Evolutionary conservation across 1,140 invertebrate species (phyloP).

Genomic region (Teleogryllus occipitalis): DNA sequence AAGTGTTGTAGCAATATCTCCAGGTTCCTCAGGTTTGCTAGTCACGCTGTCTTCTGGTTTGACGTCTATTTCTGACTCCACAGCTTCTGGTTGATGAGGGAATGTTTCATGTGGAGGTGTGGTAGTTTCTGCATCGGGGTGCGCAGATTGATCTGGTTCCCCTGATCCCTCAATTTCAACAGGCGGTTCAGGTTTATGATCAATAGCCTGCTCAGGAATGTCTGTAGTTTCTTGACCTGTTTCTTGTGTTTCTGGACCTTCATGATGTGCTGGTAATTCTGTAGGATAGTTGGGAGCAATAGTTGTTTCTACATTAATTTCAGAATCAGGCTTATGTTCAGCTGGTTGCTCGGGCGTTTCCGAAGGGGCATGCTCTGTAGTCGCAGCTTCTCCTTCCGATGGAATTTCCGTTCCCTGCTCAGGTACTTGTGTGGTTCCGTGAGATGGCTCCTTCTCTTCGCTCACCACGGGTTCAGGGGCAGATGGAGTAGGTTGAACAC

Average conservation of each 20-base stretch:
- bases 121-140: not conserved
- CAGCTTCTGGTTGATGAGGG: constrained; percentile 19
- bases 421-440: no score
- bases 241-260: no score
- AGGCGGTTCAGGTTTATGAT: not conserved
- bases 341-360: not conserved
- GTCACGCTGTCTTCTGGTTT: constrained; percentile 15
- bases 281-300: no score
- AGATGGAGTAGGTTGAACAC: not conserved
- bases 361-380: not conserved
- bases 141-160: not conserved
- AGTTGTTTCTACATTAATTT: not conserved
- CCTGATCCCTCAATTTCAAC: not conserved
- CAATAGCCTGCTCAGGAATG: no score
- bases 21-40: constrained; percentile 16
- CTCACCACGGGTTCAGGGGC: not conserved
- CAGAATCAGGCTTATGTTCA: not conserved
- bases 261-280: no score
- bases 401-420: constrained; percentile 10
- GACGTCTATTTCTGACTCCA: constrained; percentile 18
- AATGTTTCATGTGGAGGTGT: constrained; percentile 10
- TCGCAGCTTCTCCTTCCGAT: constrained; percentile 19
- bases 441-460: not conserved
- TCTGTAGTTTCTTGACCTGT: no score
- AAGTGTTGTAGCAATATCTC: no score